Conservation (phyloP, 2,888 invertebrate species). For the Sinopyrophorus schimmeli region DNA sequence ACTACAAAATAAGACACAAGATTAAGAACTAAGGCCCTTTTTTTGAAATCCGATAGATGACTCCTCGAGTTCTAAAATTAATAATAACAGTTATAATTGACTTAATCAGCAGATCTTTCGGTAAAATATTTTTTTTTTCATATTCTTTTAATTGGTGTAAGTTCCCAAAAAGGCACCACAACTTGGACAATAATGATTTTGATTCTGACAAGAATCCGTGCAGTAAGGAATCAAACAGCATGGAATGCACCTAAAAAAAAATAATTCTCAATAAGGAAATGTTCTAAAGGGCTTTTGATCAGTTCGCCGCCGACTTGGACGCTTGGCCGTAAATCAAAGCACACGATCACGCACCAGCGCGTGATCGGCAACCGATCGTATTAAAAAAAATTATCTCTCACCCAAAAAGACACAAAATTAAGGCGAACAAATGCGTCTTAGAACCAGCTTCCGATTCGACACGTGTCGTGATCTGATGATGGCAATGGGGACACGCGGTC, state of each 20-base stretch:
- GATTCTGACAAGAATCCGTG: constrained; percentile 53
- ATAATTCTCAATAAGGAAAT: background rate
- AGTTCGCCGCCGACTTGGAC: too few relatives aligned
- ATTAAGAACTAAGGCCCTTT: too few relatives aligned
- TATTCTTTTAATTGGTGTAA: constrained; percentile 14
- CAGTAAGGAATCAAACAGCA: constrained; percentile 58
- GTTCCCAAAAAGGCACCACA: constrained; percentile 22
- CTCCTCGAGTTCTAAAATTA: too few relatives aligned
- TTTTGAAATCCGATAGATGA: too few relatives aligned
- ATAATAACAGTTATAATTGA: too few relatives aligned
- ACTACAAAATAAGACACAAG: too few relatives aligned
- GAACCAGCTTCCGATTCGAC: constrained; percentile 53
- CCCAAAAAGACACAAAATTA: constrained; percentile 56
- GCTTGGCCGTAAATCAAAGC: too few relatives aligned
- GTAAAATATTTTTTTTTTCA: too few relatives aligned
- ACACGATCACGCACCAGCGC: too few relatives aligned
- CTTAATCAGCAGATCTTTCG: too few relatives aligned
- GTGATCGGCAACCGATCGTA: too few relatives aligned
- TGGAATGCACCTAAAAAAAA: constrained; percentile 52
- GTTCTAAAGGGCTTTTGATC: constrained; percentile 1
- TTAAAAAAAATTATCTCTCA: constrained; percentile 44
- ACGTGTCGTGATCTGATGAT: constrained; percentile 51
- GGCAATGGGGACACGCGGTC: constrained; percentile 56
- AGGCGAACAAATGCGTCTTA: constrained; percentile 58
- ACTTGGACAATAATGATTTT: constrained; percentile 55